Base-by-base conservation (phyloP, 2,888 invertebrate genomes). In the Entomobrya multifasciata region DNA sequence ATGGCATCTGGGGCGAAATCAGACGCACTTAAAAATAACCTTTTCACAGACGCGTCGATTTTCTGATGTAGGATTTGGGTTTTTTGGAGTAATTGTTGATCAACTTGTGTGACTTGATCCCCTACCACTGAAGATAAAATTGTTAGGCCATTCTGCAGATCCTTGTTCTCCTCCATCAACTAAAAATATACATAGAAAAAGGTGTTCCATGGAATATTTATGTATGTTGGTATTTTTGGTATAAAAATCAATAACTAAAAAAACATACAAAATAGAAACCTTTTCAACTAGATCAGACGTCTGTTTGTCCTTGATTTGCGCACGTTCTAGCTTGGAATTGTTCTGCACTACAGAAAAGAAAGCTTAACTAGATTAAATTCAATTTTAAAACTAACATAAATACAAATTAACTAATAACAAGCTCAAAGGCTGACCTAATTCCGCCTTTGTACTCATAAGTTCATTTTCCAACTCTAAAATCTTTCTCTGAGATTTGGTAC, bases 381-480 rank as follows among this genome's bases (percentile, higher is more conserved):
- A 52, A 36, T 36, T 36, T 36, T 36, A 36, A 36, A 36, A 17
- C 49, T 36, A n/a, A n/a, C 36, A 13, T 15, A 62, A n/a, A 60
- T 60, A 30, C 60, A 47, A 20, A 36, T 78, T 8, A 6, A 36
- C 8, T 4, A 36, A 8, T 36, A 36, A 36, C 36, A 36, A 6
- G 4, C 8, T 36, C 36, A 36, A 36, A 36, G 8, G 5, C 81
- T 55, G 57, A 88, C 88, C 87, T 78, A 76, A 25, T 27, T 62
- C 77, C 20, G 87, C 70, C 44, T 80, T 88, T 0, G 76, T 44
- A 57, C 47, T n/a, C 15, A 87, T 74, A 4, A 88, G 25, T 44
- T 88, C 87, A 6, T 65, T 41, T 49, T 87, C 87, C 41, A 88
- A 25, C n/a, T 80, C 85, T 8, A 17, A 25, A 52, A 81, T 87